These are phyloP conservation scores for Steatornis caripensis DNA, from an alignment of 2,113 vertebrate genomes.

Conservation along the genomic window DNA sequence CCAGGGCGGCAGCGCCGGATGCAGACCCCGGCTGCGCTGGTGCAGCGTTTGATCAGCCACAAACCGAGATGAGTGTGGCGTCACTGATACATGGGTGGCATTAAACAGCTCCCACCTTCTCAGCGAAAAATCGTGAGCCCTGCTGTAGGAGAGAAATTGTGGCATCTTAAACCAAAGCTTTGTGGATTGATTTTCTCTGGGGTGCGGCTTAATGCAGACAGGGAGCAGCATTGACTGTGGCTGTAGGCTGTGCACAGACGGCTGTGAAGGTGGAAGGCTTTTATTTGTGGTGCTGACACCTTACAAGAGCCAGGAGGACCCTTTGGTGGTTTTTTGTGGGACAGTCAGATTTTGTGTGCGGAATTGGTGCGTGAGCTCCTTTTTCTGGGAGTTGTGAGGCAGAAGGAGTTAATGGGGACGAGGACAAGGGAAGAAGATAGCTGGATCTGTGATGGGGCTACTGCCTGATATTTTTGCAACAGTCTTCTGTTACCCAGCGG, in stretches of 20 bases:
- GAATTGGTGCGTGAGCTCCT: background rate
- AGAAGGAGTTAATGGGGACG: background rate
- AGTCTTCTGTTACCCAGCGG: constrained; percentile 29
- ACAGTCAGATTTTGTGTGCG: background rate
- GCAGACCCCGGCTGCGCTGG: background rate
- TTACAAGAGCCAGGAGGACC: background rate
- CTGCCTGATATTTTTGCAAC: constrained; percentile 34
- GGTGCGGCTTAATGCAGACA: fast-evolving
- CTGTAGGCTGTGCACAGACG: background rate
- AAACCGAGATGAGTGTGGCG: fast-evolving
- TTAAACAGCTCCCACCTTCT: background rate
- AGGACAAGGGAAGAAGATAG: background rate
- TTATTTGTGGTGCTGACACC: background rate
- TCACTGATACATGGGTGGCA: fast-evolving
- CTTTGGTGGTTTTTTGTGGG: background rate
- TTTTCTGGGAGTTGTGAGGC: background rate
- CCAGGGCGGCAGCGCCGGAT: background rate
- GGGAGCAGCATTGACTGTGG: fast-evolving
- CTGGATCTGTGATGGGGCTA: background rate
- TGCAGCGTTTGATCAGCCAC: background rate
- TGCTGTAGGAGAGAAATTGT: background rate
- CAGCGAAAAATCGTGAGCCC: fast-evolving
- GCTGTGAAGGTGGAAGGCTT: background rate
- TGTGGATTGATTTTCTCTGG: background rate
- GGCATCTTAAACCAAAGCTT: background rate